Evolutionary conservation across 2,797 vertebrate genomes (phyloP).

Genomic region (Galago senegalensis): DNA sequence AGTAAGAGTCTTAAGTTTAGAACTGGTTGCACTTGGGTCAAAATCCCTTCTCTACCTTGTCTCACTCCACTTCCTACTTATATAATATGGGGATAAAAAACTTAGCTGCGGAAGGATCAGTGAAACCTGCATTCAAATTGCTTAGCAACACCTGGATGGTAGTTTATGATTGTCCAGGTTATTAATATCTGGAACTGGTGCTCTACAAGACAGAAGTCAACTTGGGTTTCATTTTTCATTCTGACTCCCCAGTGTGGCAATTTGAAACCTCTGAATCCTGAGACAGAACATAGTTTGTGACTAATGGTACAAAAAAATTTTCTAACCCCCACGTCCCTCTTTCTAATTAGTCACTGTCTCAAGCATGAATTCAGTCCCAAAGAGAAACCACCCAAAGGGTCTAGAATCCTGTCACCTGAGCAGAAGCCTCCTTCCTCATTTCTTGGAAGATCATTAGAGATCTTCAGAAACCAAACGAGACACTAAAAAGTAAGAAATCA

Average conservation of each 20-base stretch:
- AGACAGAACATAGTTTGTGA: not conserved
- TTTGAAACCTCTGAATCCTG: conserved; percentile 30
- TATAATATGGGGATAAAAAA: not conserved
- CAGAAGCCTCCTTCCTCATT: not conserved
- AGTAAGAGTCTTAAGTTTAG: not conserved
- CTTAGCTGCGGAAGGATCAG: not conserved
- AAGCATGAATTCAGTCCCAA: not conserved
- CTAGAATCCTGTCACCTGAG: not conserved
- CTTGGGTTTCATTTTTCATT: conserved; percentile 60
- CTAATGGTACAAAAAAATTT: not conserved
- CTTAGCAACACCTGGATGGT: not conserved
- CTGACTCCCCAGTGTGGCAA: not conserved
- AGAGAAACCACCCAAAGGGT: not conserved
- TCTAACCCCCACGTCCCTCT: not conserved
- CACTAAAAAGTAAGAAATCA: not conserved
- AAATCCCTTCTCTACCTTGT: not conserved
- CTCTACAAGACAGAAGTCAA: conserved; percentile 8
- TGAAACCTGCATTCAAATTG: not conserved
- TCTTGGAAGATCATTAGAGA: not conserved
- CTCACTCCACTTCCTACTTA: not conserved
- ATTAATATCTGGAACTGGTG: not conserved
- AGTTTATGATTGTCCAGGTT: conserved; percentile 22
- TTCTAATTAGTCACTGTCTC: not conserved
- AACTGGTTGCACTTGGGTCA: not conserved
- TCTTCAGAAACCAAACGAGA: not conserved